phyloP scores from a whole-genome alignment of 2,888 invertebrate species.

The Apeira syringaria region DNA sequence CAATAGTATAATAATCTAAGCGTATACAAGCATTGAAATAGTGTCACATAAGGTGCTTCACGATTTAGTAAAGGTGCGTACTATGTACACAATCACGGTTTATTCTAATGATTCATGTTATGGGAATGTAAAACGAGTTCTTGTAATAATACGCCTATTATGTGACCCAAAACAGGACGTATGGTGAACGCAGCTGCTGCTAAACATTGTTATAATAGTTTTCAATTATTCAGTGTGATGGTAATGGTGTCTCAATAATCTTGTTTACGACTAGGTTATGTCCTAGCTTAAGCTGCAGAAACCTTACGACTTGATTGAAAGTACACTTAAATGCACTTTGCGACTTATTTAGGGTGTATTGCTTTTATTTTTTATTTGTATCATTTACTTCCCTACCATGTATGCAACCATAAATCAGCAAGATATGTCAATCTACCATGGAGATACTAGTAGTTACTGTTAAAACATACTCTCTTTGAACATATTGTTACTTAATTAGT shows the following conservation, averaged over 20 bases:
- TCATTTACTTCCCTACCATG: no score
- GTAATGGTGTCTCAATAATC: slow-evolving; percentile 35
- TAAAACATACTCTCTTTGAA: no score
- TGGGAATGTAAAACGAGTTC: slow-evolving; percentile 68
- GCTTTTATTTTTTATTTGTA: no score
- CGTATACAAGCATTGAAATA: slow-evolving; percentile 31
- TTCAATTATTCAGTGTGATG: slow-evolving; percentile 15
- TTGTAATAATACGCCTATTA: slow-evolving; percentile 57
- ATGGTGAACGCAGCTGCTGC: slow-evolving; percentile 36
- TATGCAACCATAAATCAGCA: no score
- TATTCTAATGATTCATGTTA: slow-evolving; percentile 71
- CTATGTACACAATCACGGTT: slow-evolving; percentile 49
- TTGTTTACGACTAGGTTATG: slow-evolving; percentile 49
- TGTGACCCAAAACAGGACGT: slow-evolving; percentile 59
- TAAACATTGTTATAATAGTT: slow-evolving; percentile 30
- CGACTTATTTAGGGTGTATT: no score
- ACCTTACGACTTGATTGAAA: slow-evolving; percentile 34
- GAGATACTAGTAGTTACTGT: no score
- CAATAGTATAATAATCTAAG: slow-evolving; percentile 57
- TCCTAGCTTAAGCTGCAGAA: slow-evolving; percentile 43
- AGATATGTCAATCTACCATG: no score
- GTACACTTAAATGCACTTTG: no score
- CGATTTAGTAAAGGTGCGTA: slow-evolving; percentile 49
- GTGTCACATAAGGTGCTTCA: slow-evolving; percentile 36
- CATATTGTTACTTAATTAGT: no score